Evolutionary conservation across 2,113 vertebrate genomes (phyloP), one percentile per base, ranked within the genome.

Genomic region (Lampris megalopsis): DNA sequence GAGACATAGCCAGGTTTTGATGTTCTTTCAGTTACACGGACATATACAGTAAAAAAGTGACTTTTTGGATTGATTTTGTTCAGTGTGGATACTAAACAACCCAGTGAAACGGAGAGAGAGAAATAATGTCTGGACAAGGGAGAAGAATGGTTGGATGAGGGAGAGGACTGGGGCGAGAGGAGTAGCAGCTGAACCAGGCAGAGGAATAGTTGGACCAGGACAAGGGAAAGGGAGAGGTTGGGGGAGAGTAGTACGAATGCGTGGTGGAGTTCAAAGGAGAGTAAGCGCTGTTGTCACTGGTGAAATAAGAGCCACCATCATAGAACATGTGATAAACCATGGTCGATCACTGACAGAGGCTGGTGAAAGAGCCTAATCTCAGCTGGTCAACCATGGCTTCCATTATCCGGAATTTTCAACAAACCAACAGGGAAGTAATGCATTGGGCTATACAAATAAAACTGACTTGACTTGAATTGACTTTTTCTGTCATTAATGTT

Each of bases 391-490:
- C 65, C 48, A 48, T 70, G 50, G 66, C 78, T 63, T 75, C 72
- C 53, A 75, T 75, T 76, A 57, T 75, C 58, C 3, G 6, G 24
- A 66, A 8, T 43, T 81, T 68, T 71, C 8, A 81, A 53, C 62
- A 71, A 81, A 81, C 73, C 57, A 81, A 66, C 35, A 61, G 73
- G 61, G 75, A 74, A 79, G 58, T 42, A 75, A 60, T 71, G 47
- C 61, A 73, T 73, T 64, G 24, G 24, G 24, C 24, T 24, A 24
- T 24, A 24, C 24, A 24, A 24, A 24, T 24, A 24, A 24, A 24
- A 24, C 24, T 24, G 24, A 24, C 24, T 24, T 24, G 24, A 24
- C 24, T 24, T 24, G 24, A 24, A 24, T 73, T 11, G 61, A 49
- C n/a, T 64, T 52, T 13, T 64, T 73, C 50, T 53, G 2, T 53